Evolutionary conservation across 2,888 invertebrate species (phyloP), one percentile per base, ranked within the genome.

Genomic region (Germaria angustata): DNA sequence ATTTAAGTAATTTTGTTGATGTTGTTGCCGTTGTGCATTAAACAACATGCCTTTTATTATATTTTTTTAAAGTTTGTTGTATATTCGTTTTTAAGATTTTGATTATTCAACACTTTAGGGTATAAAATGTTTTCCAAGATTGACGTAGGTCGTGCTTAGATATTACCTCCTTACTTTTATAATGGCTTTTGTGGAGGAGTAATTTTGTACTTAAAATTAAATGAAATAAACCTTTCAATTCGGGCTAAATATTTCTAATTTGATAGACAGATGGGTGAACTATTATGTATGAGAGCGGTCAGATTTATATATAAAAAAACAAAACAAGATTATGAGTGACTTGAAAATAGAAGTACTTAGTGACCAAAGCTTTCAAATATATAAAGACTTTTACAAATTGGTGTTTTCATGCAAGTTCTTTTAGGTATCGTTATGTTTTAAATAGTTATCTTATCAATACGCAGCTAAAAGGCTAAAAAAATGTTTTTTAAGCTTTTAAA

Each of bases 71-170:
- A 44, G 44, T 72, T 15, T 36, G 46, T 55, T 69, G 20, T 8
- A 22, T n/a, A 63, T 57, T 65, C 13, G 7, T 55, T 61, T 53
- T 28, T 13, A 11, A 5, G 0, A 65, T 71, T 55, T 53, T 51
- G 41, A 51, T 53, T 79, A 75, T 66, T 82, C 65, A 68, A 82
- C 71, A 82, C 82, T 82, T 71, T 15, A 71, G 78, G 78, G 44
- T 65, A 78, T 57, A 41, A 55, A 68, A 13, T 34, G 46, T 46
- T 17, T 66, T 66, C 2, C 13, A 68, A 68, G 63, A 79, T 82
- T 82, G 82, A 75, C 69, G 79, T 79, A 79, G 79, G 75, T 82
- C 82, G 78, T 79, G 82, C 68, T 7, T 15, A 66, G 55, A 15
- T 13, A 24, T 24, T 57, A 20, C 22, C 20, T 46, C 39, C 39